These are phyloP conservation scores for Papilio demoleus DNA, from an alignment of 2,888 invertebrate genomes.

Conservation along the genomic window DNA sequence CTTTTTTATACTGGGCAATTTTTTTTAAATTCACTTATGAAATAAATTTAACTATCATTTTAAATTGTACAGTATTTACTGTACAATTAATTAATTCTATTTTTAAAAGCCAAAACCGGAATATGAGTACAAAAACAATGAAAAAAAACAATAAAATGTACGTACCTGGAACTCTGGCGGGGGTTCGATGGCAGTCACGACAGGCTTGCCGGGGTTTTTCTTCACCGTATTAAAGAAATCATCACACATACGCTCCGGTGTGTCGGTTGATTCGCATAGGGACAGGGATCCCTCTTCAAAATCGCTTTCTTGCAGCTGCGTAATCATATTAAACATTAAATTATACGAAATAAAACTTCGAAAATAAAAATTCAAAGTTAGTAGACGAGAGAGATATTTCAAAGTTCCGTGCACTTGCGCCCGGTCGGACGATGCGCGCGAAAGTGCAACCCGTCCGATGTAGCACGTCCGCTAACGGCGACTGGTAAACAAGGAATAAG, in stretches of 20 bases:
- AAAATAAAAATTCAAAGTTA: not conserved
- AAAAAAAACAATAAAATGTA: conserved; percentile 19
- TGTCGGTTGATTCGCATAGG: conserved; percentile 90
- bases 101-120: not conserved
- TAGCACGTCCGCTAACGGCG: conserved; percentile 34
- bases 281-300: conserved; percentile 90
- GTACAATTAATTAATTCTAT: not conserved
- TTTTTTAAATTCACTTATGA: too few species aligned
- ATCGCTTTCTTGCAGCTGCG: conserved; percentile 91
- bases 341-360: not conserved
- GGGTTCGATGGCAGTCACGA: conserved; percentile 88
- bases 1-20: too few species aligned
- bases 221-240: conserved; percentile 93
- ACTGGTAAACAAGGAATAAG: conserved; percentile 39
- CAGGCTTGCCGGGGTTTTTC: conserved; percentile 88
- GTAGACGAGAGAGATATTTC: conserved; percentile 6
- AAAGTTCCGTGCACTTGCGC: conserved; percentile 30
- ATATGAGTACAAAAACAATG: not conserved
- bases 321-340: not conserved
- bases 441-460: conserved; percentile 34
- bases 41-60: not conserved
- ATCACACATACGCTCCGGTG: conserved; percentile 90
- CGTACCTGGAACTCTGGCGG: conserved; percentile 92
- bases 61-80: not conserved
- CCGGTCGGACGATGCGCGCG: conserved; percentile 29